phyloP scores from a whole-genome alignment of 2,797 vertebrate species.

The Gymnopithys bicolor region DNA sequence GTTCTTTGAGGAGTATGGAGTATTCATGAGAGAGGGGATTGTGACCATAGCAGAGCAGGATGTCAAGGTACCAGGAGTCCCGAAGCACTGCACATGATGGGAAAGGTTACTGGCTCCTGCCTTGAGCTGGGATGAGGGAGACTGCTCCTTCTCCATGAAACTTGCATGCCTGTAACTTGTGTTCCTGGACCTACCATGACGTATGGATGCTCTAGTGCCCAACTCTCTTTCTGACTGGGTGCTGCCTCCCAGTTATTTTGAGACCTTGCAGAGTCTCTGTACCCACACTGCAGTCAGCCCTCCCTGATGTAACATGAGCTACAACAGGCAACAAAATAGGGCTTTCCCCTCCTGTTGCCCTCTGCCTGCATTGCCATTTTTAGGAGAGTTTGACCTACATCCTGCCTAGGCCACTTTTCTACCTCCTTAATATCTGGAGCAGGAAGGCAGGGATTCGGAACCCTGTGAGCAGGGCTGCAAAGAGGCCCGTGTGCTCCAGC shows the following conservation, averaged over 20 bases:
- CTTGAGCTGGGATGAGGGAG: not conserved
- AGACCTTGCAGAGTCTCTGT: not conserved
- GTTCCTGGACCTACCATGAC: not conserved
- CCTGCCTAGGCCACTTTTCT: not conserved
- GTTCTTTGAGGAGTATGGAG: conserved; percentile 94
- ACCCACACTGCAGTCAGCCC: not conserved
- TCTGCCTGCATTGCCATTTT: not conserved
- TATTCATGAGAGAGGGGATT: conserved; percentile 97
- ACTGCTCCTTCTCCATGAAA: not conserved
- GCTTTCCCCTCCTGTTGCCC: not conserved
- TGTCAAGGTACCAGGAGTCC: conserved; percentile 82
- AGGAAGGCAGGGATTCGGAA: not conserved
- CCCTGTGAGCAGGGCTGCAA: not conserved
- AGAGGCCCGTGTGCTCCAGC: not conserved
- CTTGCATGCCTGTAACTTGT: accelerated
- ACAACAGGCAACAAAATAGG: not conserved
- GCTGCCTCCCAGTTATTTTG: not conserved
- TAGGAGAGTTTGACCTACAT: not conserved
- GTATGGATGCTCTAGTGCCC: not conserved
- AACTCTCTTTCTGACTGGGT: not conserved
- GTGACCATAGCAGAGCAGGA: conserved; percentile 91
- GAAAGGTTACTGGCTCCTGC: not conserved
- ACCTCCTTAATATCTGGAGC: not conserved
- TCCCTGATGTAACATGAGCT: not conserved
- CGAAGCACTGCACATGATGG: not conserved